Conservation (phyloP, 2,113 vertebrate species). For the Sterna hirundo region DNA sequence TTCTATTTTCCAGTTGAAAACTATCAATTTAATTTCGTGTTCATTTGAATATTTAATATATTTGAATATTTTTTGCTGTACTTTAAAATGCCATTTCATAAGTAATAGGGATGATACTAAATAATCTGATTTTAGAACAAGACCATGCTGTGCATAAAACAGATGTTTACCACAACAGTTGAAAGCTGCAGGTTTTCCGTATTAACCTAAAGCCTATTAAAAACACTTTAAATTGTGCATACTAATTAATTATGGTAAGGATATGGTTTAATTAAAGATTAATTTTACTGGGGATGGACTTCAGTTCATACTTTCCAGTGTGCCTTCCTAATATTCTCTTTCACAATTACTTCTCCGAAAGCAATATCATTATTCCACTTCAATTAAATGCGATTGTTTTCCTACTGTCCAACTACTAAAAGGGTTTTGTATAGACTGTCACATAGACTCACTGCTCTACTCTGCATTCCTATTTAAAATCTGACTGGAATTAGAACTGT, state of each 20-base stretch:
- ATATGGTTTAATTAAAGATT: slow-evolving; percentile 43
- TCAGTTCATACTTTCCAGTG: slow-evolving; percentile 15
- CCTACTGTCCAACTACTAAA: neutral
- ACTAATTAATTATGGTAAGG: slow-evolving; percentile 3
- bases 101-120: neutral
- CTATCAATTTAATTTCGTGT: neutral
- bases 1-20: neutral
- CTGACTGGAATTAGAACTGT: neutral
- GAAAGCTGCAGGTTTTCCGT: neutral
- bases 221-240: neutral
- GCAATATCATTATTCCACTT: slow-evolving; percentile 20
- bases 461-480: neutral
- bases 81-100: neutral
- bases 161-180: neutral
- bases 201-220: neutral
- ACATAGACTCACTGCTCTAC: neutral
- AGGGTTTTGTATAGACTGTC: neutral
- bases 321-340: slow-evolving; percentile 30
- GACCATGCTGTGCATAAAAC: neutral
- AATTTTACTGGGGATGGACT: slow-evolving; percentile 15
- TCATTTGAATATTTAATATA: neutral
- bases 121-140: slow-evolving; percentile 27
- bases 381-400: slow-evolving; percentile 43
- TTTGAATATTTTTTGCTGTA: neutral
- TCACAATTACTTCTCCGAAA: slow-evolving; percentile 24